A percentile compares a stretch with the other conserved stretches of the same genome.
phyloP scores from a whole-genome alignment of 2,113 vertebrate species.

The Forbesichthys agassizii region DNA sequence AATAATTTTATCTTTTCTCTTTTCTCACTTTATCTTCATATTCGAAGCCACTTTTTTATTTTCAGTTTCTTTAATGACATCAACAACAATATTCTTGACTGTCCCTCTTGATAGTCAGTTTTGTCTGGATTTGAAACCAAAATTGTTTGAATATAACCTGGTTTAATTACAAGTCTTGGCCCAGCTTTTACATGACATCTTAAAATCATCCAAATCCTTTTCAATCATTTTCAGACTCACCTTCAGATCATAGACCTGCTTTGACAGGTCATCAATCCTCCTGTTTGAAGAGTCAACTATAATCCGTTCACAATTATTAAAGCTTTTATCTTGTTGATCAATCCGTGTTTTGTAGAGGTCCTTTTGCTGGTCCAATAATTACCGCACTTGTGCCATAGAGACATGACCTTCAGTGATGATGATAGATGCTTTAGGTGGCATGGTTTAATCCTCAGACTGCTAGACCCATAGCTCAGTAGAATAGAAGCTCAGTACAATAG shows the following conservation, averaged over 20 bases:
- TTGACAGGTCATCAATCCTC: slow-evolving; percentile 10
- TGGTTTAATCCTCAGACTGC: not conserved
- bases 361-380: slow-evolving; percentile 19
- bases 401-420: slow-evolving; percentile 16
- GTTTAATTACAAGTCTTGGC: slow-evolving; percentile 5
- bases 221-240: not conserved
- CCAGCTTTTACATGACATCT: not conserved
- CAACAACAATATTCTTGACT: slow-evolving; percentile 5
- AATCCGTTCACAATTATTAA: slow-evolving; percentile 5
- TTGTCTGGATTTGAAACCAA: slow-evolving; percentile 20
- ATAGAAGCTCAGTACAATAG: too few species aligned
- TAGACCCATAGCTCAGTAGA: not conserved
- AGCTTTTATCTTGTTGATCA: slow-evolving; percentile 1
- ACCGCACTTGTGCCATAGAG: not conserved
- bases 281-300: slow-evolving; percentile 11
- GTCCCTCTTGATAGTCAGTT: slow-evolving; percentile 11
- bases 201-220: not conserved
- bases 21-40: not conserved
- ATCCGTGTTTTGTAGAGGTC: slow-evolving; percentile 11
- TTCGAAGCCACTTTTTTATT: not conserved
- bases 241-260: slow-evolving; percentile 4
- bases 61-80: slow-evolving; percentile 11
- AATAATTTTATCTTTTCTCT: too few species aligned
- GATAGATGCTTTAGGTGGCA: slow-evolving; percentile 3
- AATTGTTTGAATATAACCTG: slow-evolving; percentile 9